Evolutionary conservation across 2,888 invertebrate species (phyloP), one percentile per base, ranked within the genome.

Genomic region (Morpho helenor): DNA sequence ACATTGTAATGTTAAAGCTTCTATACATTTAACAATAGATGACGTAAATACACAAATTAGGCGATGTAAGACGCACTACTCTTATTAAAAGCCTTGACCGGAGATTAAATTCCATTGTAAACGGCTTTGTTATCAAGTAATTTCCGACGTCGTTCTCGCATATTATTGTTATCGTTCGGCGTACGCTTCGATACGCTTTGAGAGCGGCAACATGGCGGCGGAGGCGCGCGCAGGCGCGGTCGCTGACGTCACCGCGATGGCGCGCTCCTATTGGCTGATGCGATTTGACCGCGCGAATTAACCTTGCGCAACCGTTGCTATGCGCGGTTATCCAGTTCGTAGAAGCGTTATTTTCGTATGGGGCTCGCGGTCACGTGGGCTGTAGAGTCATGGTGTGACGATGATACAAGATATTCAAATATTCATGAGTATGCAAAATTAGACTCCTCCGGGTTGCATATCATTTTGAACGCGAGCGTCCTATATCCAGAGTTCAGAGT

Each of bases 201-300:
- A 55, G 51, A 51, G 75, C 74, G 72, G 74, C 80, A 82, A 78
- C 68, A 84, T 81, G 84, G 83, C 83, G 74, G 70, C 76, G 84
- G 89, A 82, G 89, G 89, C 88, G 87, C 87, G 89, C 87, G 90
- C 88, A 84, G 90, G 90, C 90, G 90, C 88, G 90, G 88, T 81
- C 73, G 84, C 75, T 86, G 79, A 89, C 90, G 90, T 90, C 90
- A 89, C 75, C 61, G 71, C 72, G 65, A 74, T 68, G 58, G 67
- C 66, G 81, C 66, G 56, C 64, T 55, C 68, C 68, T 67, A 87
- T 89, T 90, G 90, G 90, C 59, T 56, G 76, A 46, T 72, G 69
- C 66, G 64, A 68, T 59, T 69, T 75, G 77, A 77, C 76, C 77
- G 81, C 76, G 77, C 77, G 75, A 69, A 75, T 76, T 85, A 87